These are phyloP conservation scores for Astropecten irregularis DNA, from an alignment of 53 echinoderm and acorn worm genomes.

Conservation along the genomic window DNA sequence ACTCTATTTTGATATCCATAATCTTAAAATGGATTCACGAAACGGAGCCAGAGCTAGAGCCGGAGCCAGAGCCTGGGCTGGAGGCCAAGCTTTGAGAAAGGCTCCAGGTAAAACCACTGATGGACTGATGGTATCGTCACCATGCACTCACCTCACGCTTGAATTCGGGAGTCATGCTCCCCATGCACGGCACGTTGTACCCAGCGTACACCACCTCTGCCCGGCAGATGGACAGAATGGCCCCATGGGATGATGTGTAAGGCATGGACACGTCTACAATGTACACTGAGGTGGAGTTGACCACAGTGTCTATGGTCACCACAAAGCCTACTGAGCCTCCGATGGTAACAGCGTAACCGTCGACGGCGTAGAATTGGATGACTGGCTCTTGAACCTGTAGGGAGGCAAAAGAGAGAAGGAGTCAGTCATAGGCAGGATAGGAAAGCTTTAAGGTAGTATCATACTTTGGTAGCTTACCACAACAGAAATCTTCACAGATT, in stretches of 20 bases:
- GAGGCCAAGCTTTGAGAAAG: too few species aligned
- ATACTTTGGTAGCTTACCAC: too few species aligned
- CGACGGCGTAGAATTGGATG: conserved; percentile 78
- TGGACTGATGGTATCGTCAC: too few species aligned
- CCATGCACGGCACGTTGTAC: conserved; percentile 76
- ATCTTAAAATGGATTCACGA: too few species aligned
- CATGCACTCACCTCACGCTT: conserved; percentile 55
- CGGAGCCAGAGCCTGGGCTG: too few species aligned
- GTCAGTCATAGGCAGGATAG: too few species aligned
- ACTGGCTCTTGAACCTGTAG: conserved; percentile 58
- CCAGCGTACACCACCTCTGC: conserved; percentile 76
- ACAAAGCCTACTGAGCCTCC: conserved; percentile 82
- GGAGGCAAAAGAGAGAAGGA: not conserved
- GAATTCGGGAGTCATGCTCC: conserved; percentile 55
- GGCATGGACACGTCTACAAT: conserved; percentile 83
- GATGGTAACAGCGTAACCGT: conserved; percentile 73
- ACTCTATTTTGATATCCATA: too few species aligned
- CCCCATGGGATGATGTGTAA: conserved; percentile 31
- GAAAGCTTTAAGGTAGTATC: too few species aligned
- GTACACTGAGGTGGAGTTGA: conserved; percentile 60
- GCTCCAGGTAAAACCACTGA: too few species aligned
- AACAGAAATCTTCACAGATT: too few species aligned
- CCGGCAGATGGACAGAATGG: conserved; percentile 75
- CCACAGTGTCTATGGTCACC: conserved; percentile 64
- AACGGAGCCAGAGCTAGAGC: too few species aligned